Evolutionary conservation across 2,888 invertebrate species (phyloP), one percentile per base, ranked within the genome.

Genomic region (Philereme vetulata): DNA sequence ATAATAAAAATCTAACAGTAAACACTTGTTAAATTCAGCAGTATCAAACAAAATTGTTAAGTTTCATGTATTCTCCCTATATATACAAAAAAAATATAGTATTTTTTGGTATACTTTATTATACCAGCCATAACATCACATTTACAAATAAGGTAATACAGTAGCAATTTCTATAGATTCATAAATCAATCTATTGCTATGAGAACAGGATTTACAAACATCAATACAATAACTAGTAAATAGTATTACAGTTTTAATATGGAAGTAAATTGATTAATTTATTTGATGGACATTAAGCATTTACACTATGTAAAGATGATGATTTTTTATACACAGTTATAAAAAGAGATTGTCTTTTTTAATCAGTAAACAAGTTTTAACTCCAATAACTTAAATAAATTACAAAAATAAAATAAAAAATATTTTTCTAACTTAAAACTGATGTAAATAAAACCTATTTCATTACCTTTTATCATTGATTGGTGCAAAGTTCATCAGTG

Each of bases 401-500:
- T 60, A 67, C 43, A 71, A 72, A 70, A 70, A 75, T 74, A 76
- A 60, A 44, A 56, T 47, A 60, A 56, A 62, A 58, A 49, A 50
- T 56, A 72, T 64, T 72, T 59, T 43, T 54, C 71, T 75, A 76
- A 70, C 74, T 75, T 77, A 78, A 77, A 79, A 78, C 72, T 75
- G 70, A 80, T 80, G 77, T 79, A 76, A 78, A 82, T 74, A 80
- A 69, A 70, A 73, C 77, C 82, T 76, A 81, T 81, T 82, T 82
- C 72, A 74, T 73, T 72, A 70, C 69, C 70, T 69, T 62, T 57
- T 74, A 72, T 63, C 71, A 66, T 58, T 72, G 65, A 74, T 80
- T 70, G 78, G 82, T 86, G 81, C 79, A 79, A 78, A 76, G 78
- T 85, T 84, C 82, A 84, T 80, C 75, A 80, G 80, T 84, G 82